Base-by-base conservation (phyloP, 2,888 invertebrate species). In the Drosophila kokeensis region DNA sequence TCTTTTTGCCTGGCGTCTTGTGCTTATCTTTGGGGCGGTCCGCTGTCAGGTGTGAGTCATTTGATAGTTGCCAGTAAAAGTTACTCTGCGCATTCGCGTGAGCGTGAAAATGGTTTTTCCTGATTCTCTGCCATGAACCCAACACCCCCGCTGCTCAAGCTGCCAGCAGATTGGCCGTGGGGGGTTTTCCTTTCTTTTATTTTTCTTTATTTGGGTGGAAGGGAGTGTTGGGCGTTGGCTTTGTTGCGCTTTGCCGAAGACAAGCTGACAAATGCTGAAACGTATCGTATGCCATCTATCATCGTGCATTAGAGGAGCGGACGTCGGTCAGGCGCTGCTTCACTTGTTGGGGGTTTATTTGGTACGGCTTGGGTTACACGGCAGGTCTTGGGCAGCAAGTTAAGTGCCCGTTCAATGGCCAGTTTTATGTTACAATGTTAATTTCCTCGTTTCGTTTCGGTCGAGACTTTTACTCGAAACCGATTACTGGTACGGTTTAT, bases 231-330 rank as follows among this genome's bases (percentile, higher is more conserved):
- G 57, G 76, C 83, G 87, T 89, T 85, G 88, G 90, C 90, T 86
- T 88, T 89, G 86, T 88, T 85, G 85, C 85, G 87, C 87, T 83
- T 85, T 76, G 90, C 67, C 83, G 81, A 88, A 86, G 85, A 90
- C 85, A 90, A 86, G 85, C 87, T 87, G 90, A 87, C 89, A 87
- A 87, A 88, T 88, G 87, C 85, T 89, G 83, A 85, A 89, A 89
- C 83, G 88, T 90, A 90, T 90, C 86, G 83, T 89, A 89, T 88
- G 90, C 83, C 90, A 90, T 90, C 88, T 87, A 87, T 90, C 90
- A 87, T 89, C 81, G 75, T 89, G 89, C 87, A 90, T 90, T 87
- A 90, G 89, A 79, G 76, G 48, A 63, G 34, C 68, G 76, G 81
- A 73, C 70, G 69, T 61, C 62, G 72, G 75, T 55, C 69, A 61